A percentile compares a stretch with the other conserved stretches of the same genome.
Evolutionary conservation across 2,888 invertebrate genomes (phyloP).

Genomic region (Monochamus alternatus): DNA sequence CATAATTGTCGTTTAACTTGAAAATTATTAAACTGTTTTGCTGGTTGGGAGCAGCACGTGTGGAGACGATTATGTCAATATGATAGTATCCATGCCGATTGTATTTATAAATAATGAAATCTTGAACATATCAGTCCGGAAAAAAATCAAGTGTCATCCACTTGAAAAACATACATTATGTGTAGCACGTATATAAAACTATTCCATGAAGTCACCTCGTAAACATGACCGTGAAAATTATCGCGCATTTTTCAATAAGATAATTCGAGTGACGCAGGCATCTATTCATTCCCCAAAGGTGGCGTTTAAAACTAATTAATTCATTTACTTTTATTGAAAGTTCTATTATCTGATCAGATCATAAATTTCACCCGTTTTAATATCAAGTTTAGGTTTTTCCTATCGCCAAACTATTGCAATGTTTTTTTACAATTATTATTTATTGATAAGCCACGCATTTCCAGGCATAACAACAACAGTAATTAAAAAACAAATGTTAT

Average conservation of each 20-base stretch:
- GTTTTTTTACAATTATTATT: background rate
- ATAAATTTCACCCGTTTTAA: conserved; percentile 23
- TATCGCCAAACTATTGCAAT: background rate
- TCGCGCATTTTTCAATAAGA: conserved; percentile 28
- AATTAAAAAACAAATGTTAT: background rate
- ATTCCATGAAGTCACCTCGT: background rate
- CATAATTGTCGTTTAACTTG: too few species aligned
- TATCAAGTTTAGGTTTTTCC: conserved; percentile 26
- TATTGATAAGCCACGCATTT: background rate
- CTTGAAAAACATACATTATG: too few species aligned
- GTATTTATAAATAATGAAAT: too few species aligned
- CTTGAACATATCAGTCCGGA: too few species aligned
- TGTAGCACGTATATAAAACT: too few species aligned
- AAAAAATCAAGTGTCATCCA: too few species aligned
- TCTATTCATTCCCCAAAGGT: background rate
- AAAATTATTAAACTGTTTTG: too few species aligned
- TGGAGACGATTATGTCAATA: too few species aligned
- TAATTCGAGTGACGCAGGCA: background rate
- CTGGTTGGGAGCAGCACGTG: too few species aligned
- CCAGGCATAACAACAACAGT: background rate
- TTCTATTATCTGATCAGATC: conserved; percentile 14
- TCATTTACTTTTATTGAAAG: conserved; percentile 21
- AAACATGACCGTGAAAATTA: conserved; percentile 25
- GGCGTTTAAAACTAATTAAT: background rate
- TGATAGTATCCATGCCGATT: too few species aligned